Base-by-base conservation (phyloP, 2,797 vertebrate genomes). In the Propithecus deckenii region DNA sequence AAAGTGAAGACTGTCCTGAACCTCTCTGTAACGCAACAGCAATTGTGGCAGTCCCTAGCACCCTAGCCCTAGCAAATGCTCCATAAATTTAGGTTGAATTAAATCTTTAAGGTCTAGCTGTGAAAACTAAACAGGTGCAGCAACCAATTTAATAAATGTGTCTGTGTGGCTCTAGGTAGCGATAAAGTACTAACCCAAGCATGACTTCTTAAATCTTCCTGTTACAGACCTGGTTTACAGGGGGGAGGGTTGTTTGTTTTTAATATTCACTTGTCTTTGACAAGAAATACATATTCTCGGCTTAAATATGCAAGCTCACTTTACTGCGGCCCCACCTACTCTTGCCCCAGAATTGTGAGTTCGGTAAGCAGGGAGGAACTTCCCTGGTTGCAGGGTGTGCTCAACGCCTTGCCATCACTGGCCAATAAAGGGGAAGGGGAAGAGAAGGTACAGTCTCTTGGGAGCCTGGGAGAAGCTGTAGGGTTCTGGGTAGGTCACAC, bases 381-480 rank as follows among this genome's bases (percentile, higher is more conserved):
- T 14, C 25, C 28, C 43, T 57, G 20, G 14, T 1, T 72, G 10
- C 20, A 2, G 22, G 43, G 8, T 3, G 2, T 1, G 0, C 25
- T 30, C 38, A 2, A 1, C 14, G 23, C 3, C 23, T 17, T 4
- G 38, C 61, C 72, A n/a, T 35, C 63, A 7, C 4, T 25, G 43
- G 4, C 41, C 41, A 55, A 32, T 28, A 15, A 22, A 22, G 28
- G 5, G 23, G 22, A 6, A 41, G 38, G 15, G 12, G 4, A n/a
- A 43, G 25, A 67, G 15, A 6, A 59, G 38, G 18, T 13, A 9
- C 0, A 5, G 23, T 80, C 10, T 20, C 46, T 3, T 7, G 3
- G 57, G 84, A 81, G 18, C 32, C 46, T 7, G 22, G 20, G 32
- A 48, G 28, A 85, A 65, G 61, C 50, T 20, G 1, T 10, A 7